phyloP scores from a whole-genome alignment of 2,113 vertebrate genomes.

The Copsychus sechellarum region DNA sequence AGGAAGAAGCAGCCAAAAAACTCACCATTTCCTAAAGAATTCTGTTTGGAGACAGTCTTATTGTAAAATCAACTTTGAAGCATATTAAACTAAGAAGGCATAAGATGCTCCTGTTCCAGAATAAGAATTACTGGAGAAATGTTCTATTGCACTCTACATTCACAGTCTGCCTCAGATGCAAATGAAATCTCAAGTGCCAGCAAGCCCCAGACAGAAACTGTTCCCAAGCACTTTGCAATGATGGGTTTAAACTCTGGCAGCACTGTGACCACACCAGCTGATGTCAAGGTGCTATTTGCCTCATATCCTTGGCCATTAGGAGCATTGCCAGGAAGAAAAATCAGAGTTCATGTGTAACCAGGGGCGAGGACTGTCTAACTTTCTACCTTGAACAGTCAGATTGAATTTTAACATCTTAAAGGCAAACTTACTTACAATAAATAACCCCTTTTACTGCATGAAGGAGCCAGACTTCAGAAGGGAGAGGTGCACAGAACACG shows the following conservation, averaged over 20 bases:
- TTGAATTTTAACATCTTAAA: not conserved
- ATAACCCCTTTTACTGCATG: not conserved
- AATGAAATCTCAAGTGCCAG: slow-evolving; percentile 30
- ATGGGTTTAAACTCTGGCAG: not conserved
- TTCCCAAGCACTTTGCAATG: not conserved
- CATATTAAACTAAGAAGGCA: slow-evolving; percentile 13
- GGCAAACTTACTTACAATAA: not conserved
- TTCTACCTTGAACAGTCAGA: not conserved
- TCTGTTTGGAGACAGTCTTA: slow-evolving; percentile 12
- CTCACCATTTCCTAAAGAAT: not conserved
- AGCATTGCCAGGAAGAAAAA: not conserved
- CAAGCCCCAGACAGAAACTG: not conserved
- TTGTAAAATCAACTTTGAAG: not conserved
- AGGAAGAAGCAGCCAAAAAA: not conserved
- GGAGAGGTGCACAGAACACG: fast-evolving
- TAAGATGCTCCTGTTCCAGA: slow-evolving; percentile 2
- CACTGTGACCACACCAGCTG: not conserved
- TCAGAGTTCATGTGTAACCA: not conserved
- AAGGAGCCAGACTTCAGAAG: not conserved
- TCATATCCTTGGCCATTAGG: not conserved
- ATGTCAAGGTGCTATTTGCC: not conserved
- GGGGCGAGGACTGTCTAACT: not conserved
- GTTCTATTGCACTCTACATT: not conserved
- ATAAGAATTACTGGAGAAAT: not conserved
- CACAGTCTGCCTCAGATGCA: slow-evolving; percentile 39